Evolutionary conservation across 2,113 vertebrate genomes (phyloP).

Genomic region (Tonatia bakeri): DNA sequence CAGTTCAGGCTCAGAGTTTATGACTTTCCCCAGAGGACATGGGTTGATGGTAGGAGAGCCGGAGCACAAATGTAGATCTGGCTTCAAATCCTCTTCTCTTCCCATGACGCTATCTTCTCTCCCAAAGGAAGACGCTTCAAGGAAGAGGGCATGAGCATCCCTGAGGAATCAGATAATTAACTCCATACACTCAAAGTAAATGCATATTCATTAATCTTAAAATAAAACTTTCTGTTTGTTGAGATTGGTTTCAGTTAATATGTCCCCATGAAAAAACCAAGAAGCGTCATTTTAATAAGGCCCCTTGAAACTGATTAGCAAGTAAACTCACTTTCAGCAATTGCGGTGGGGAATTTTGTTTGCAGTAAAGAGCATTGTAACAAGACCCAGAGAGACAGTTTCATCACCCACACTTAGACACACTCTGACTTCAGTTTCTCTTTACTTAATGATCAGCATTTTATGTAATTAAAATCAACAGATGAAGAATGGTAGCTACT

Average conservation of each 20-base stretch:
- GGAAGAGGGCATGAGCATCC: not conserved
- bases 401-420: not conserved
- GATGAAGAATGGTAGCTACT: not conserved
- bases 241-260: constrained; percentile 28
- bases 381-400: constrained; percentile 60
- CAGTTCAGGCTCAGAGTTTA: not conserved
- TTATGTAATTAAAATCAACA: not conserved
- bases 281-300: constrained; percentile 44
- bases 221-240: constrained; percentile 29
- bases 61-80: not conserved
- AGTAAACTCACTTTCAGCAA: not conserved
- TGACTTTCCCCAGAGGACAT: not conserved
- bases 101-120: not conserved
- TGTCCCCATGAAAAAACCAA: not conserved
- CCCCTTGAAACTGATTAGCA: constrained; percentile 64
- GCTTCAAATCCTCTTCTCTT: not conserved
- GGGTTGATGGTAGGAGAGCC: not conserved
- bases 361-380: constrained; percentile 9
- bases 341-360: not conserved
- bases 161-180: not conserved
- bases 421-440: not conserved
- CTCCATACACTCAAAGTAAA: not conserved
- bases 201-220: constrained; percentile 46
- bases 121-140: not conserved
- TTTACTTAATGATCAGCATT: constrained; percentile 8